phyloP scores from a whole-genome alignment of 2,888 invertebrate species.

The Parascotia fuliginaria region DNA sequence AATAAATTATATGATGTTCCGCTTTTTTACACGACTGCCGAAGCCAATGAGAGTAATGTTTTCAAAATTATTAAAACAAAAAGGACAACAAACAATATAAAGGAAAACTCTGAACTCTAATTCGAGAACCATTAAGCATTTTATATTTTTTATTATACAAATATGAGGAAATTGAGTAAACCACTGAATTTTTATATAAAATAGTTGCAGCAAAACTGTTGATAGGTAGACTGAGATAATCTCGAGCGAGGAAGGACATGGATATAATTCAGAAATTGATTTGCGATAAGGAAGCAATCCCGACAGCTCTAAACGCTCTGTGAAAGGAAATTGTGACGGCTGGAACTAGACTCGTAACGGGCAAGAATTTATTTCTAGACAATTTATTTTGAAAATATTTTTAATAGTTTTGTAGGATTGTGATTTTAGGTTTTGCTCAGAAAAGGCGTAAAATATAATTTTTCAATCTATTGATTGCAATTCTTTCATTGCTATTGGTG shows the following conservation, averaged over 20 bases:
- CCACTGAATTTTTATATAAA: constrained; percentile 2
- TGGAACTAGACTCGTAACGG: constrained; percentile 37
- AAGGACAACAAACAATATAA: too few species aligned
- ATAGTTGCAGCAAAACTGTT: constrained; percentile 3
- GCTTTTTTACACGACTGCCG: too few species aligned
- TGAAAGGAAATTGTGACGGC: constrained; percentile 69
- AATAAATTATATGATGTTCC: too few species aligned
- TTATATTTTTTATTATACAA: too few species aligned
- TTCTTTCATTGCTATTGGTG: too few species aligned
- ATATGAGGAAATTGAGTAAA: background rate
- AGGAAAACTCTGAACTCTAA: too few species aligned
- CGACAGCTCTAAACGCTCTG: constrained; percentile 49
- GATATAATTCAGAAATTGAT: constrained; percentile 61
- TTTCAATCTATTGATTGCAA: too few species aligned
- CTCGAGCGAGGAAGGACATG: constrained; percentile 41
- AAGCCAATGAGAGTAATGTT: too few species aligned
- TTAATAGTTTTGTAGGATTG: background rate
- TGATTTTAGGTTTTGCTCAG: background rate
- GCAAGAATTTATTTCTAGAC: constrained; percentile 32
- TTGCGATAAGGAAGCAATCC: constrained; percentile 69
- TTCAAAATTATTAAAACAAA: too few species aligned
- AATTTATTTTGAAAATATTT: constrained; percentile 29
- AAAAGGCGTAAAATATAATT: too few species aligned
- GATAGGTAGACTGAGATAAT: constrained; percentile 21
- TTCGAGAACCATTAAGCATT: too few species aligned